Conservation (phyloP, 2,113 vertebrate species). For the Podocnemis expansa region DNA sequence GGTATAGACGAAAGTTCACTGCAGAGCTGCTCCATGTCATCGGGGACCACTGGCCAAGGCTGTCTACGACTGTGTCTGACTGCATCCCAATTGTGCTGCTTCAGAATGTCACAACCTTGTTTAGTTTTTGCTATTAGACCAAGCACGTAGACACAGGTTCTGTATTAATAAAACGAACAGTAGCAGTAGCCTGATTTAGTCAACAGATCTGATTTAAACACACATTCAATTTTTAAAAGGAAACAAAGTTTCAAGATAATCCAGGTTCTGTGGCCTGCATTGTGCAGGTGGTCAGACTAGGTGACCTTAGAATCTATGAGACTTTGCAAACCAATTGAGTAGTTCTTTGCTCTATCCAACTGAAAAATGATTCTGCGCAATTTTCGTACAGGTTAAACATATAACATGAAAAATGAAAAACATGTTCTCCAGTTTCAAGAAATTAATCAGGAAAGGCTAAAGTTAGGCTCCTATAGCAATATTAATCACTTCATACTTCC, state of each 20-base stretch:
- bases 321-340: background rate
- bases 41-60: slow-evolving; percentile 94
- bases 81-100: slow-evolving; percentile 93
- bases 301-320: background rate
- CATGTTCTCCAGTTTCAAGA: background rate
- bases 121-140: slow-evolving; percentile 96
- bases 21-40: slow-evolving; percentile 91
- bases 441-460: background rate
- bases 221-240: background rate
- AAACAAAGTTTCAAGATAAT: slow-evolving; percentile 3
- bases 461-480: background rate
- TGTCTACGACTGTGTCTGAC: slow-evolving; percentile 95
- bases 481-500: background rate
- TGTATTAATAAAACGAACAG: slow-evolving; percentile 69
- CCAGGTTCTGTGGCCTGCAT: background rate
- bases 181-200: background rate
- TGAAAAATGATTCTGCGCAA: background rate
- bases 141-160: slow-evolving; percentile 94
- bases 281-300: too few species aligned
- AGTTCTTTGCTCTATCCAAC: background rate
- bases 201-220: background rate
- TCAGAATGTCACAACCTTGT: slow-evolving; percentile 95
- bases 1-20: slow-evolving; percentile 86
- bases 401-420: background rate
- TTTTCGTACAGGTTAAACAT: background rate